phyloP scores from a whole-genome alignment of 2,797 vertebrate genomes.

The Girardinus metallicus region DNA sequence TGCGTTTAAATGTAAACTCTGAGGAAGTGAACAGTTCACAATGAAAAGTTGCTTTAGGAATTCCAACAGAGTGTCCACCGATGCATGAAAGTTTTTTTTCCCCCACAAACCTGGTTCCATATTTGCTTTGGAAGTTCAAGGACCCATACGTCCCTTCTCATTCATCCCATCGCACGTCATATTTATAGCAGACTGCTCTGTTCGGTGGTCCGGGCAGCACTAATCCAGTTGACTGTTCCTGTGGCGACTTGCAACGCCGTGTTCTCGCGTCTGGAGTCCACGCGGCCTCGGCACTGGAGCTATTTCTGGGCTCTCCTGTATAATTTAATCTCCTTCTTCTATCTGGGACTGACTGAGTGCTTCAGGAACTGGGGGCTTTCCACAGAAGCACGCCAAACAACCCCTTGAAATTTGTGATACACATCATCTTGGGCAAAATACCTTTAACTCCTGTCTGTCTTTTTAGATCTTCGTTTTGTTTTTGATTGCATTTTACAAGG shows the following conservation, averaged over 20 bases:
- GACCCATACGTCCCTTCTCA: neutral
- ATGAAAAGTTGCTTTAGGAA: slow-evolving; percentile 7
- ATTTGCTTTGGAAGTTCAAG: slow-evolving; percentile 25
- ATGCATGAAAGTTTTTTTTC: neutral
- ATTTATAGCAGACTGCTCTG: slow-evolving; percentile 2
- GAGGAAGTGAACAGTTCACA: slow-evolving; percentile 13
- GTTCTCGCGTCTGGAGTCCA: slow-evolving; percentile 56
- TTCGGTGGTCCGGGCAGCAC: slow-evolving; percentile 39
- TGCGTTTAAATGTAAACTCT: slow-evolving; percentile 21
- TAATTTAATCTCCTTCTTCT: slow-evolving; percentile 80
- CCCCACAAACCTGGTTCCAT: neutral
- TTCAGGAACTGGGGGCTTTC: slow-evolving; percentile 64
- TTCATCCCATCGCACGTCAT: neutral
- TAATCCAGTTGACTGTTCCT: slow-evolving; percentile 61
- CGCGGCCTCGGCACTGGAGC: slow-evolving; percentile 59
- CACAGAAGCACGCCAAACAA: slow-evolving; percentile 31
- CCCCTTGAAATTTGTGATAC: slow-evolving; percentile 3
- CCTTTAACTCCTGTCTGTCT: neutral
- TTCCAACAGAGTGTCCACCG: neutral
- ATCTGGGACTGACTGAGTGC: slow-evolving; percentile 68
- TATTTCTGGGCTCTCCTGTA: slow-evolving; percentile 83
- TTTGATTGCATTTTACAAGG: neutral
- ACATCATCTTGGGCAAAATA: neutral
- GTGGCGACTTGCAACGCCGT: slow-evolving; percentile 53
- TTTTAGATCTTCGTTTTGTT: slow-evolving; percentile 4